These are phyloP conservation scores for Trichopria drosophilae DNA, from an alignment of 2,888 invertebrate species.

Conservation along the genomic window DNA sequence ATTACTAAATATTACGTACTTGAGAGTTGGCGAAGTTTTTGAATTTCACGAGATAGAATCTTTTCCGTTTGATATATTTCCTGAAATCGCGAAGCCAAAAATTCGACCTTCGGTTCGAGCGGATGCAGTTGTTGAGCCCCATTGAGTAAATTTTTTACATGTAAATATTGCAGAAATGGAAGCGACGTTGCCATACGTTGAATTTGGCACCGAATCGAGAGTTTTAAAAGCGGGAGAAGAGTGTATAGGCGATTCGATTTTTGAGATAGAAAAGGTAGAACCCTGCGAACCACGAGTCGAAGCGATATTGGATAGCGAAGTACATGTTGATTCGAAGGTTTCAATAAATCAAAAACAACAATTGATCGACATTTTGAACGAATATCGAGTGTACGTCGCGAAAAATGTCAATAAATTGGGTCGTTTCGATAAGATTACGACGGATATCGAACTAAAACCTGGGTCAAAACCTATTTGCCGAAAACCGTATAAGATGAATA, in stretches of 20 bases:
- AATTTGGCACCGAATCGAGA: not conserved
- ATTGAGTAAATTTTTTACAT: not conserved
- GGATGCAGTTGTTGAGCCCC: not conserved
- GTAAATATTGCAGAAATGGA: not conserved
- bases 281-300: no score
- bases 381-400: constrained; percentile 22
- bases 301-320: no score
- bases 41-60: constrained; percentile 1
- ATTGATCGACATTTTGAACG: constrained; percentile 13
- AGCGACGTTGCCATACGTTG: not conserved
- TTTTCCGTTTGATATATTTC: constrained; percentile 1
- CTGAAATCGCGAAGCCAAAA: no score
- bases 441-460: not conserved
- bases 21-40: not conserved
- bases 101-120: not conserved
- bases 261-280: not conserved
- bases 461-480: no score
- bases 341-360: no score
- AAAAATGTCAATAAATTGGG: not conserved
- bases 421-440: not conserved
- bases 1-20: constrained; percentile 1
- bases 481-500: no score
- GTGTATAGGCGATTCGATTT: not conserved
- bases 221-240: not conserved
- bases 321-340: no score